Evolutionary conservation across 2,888 invertebrate species (phyloP).

Genomic region (Pegoplata infirma): DNA sequence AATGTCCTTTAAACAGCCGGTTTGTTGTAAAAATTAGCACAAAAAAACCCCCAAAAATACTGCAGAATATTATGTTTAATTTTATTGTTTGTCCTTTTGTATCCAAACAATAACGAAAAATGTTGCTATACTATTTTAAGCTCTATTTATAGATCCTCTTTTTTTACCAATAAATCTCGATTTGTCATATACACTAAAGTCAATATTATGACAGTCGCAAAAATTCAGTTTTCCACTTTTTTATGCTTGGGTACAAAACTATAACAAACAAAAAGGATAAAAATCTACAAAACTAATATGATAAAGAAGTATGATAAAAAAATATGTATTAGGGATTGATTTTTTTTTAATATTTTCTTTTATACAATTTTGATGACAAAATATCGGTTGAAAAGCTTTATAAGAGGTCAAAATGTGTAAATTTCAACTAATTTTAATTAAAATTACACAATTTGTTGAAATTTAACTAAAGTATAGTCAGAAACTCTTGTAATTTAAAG

Average conservation of each 20-base stretch:
- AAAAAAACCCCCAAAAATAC: constrained; percentile 22
- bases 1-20: too few relatives aligned
- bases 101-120: background rate
- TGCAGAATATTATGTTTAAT: constrained; percentile 23
- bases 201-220: constrained; percentile 52
- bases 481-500: too few relatives aligned
- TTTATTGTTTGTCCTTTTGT: background rate
- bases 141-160: constrained; percentile 37
- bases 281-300: constrained; percentile 15
- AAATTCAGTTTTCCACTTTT: constrained; percentile 23
- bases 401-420: too few relatives aligned
- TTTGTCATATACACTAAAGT: constrained; percentile 50
- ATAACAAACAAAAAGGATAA: background rate
- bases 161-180: constrained; percentile 61
- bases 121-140: constrained; percentile 22
- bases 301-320: background rate
- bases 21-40: too few relatives aligned
- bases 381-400: too few relatives aligned
- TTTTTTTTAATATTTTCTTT: too few relatives aligned
- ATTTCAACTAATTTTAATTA: too few relatives aligned
- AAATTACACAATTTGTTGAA: too few relatives aligned
- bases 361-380: too few relatives aligned
- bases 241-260: background rate
- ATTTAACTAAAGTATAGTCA: too few relatives aligned
- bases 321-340: too few relatives aligned